Base-by-base conservation (phyloP, 2,888 invertebrate genomes). In the Dilophus febrilis region DNA sequence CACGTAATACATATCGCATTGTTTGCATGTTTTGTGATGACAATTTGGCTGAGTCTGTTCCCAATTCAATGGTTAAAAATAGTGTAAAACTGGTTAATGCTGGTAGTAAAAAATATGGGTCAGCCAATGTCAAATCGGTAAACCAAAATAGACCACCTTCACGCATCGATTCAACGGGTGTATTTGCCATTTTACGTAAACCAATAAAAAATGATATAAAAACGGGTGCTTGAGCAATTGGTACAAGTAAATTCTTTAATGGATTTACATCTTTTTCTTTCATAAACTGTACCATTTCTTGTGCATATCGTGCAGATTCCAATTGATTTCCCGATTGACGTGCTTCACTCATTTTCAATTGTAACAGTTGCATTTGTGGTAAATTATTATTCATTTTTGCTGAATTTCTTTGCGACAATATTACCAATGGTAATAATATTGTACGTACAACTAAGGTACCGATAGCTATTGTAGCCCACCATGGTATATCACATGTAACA, bases 61-160 rank as follows among this genome's bases (percentile, higher is more conserved):
- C 87, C 18, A 86, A 50, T 51, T 88, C 84, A 40, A 94, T 74
- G 3, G 90, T 90, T 1, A 78, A 60, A 58, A 72, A 77, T 52
- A 97, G 64, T 2, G 94, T 90, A 0, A 71, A 62, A 58, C 84
- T 77, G 2, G 94, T 94, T 37, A 91, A 66, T 2, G 91, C 6
- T 0, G 97, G 97, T 41, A 98, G 64, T 12, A 85, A 47, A 54
- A 79, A 95, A 58, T 71, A 85, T 35, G 92, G 94, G 66, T 98
- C 98, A 3, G 83, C 71, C 10, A 87, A 59, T 1, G 94, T 91
- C 34, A 98, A 69, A 67, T 99, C 92, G 3, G 72, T 66, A 57
- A 98, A 94, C 97, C 97, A 98, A 51, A 71, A 76, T 2, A 88
- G 48, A 1, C 98, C 98, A 26, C 97, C 97, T 1, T 73, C 67